Conservation (phyloP, 37 sponge, comb jelly and placozoan genomes). For the Aphrocallistes beatrix region DNA sequence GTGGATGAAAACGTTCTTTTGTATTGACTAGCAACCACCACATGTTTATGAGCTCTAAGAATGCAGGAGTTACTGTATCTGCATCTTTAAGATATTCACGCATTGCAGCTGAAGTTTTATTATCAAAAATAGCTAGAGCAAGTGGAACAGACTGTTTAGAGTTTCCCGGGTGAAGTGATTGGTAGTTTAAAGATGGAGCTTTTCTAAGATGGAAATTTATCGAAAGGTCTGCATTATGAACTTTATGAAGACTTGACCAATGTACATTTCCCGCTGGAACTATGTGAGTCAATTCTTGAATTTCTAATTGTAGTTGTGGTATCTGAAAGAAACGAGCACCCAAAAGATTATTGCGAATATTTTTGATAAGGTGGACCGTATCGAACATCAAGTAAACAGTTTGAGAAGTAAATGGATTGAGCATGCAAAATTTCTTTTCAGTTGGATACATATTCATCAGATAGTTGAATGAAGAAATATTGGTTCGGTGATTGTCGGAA, state of each 20-base stretch:
- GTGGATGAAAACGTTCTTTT: slow-evolving; percentile 12
- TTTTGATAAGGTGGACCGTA: slow-evolving; percentile 5
- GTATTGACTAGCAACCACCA: neutral
- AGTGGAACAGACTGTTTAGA: neutral
- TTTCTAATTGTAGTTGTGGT: neutral
- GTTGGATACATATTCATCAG: neutral
- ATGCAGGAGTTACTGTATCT: slow-evolving; percentile 17
- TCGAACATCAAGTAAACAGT: slow-evolving; percentile 1
- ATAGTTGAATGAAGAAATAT: neutral
- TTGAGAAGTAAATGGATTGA: neutral
- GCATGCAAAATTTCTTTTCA: neutral
- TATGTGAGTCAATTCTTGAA: neutral
- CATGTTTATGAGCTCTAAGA: slow-evolving; percentile 9
- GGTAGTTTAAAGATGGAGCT: slow-evolving; percentile 11
- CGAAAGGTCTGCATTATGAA: slow-evolving; percentile 2
- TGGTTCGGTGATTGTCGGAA: neutral
- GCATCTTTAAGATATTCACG: neutral
- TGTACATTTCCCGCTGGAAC: neutral
- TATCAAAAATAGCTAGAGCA: slow-evolving; percentile 10
- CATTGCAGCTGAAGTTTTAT: neutral
- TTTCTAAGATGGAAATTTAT: slow-evolving; percentile 7
- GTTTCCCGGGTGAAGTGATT: slow-evolving; percentile 16
- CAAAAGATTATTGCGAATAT: neutral
- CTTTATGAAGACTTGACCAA: neutral
- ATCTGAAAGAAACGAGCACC: slow-evolving; percentile 13